Conservation (phyloP, 2,797 vertebrate genomes). For the Ataeniobius toweri region DNA sequence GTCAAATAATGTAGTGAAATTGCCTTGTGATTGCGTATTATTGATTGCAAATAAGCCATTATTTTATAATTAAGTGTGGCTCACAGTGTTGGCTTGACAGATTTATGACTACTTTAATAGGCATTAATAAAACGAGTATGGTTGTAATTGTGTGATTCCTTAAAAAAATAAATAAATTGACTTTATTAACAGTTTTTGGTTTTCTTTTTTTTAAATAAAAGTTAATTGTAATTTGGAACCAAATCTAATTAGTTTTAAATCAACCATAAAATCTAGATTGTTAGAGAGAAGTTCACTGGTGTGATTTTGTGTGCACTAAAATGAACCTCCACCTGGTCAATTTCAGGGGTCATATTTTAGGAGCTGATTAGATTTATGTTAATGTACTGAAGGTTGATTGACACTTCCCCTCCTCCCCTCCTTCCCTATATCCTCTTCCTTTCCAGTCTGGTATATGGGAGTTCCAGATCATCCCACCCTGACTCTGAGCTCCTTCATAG, state of each 20-base stretch:
- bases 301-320: slow-evolving; percentile 3
- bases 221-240: background rate
- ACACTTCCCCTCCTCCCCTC: slow-evolving; percentile 29
- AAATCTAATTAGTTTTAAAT: slow-evolving; percentile 3
- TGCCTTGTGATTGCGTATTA: background rate
- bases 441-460: slow-evolving; percentile 91
- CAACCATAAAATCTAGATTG: slow-evolving; percentile 5
- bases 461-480: slow-evolving; percentile 93
- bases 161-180: background rate
- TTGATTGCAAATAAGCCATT: slow-evolving; percentile 38
- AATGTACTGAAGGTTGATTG: slow-evolving; percentile 56
- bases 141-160: slow-evolving; percentile 10
- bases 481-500: slow-evolving; percentile 94
- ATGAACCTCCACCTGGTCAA: background rate
- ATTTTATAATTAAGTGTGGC: slow-evolving; percentile 44
- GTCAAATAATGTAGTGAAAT: background rate
- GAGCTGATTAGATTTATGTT: slow-evolving; percentile 44
- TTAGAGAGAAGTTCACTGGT: slow-evolving; percentile 9
- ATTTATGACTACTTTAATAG: slow-evolving; percentile 36
- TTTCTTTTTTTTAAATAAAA: slow-evolving; percentile 7
- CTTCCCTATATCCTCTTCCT: slow-evolving; percentile 20
- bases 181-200: slow-evolving; percentile 9
- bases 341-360: slow-evolving; percentile 42
- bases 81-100: slow-evolving; percentile 25
- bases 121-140: slow-evolving; percentile 8